Conservation (phyloP, 2,888 invertebrate species). For the Ochropleura leucogaster region DNA sequence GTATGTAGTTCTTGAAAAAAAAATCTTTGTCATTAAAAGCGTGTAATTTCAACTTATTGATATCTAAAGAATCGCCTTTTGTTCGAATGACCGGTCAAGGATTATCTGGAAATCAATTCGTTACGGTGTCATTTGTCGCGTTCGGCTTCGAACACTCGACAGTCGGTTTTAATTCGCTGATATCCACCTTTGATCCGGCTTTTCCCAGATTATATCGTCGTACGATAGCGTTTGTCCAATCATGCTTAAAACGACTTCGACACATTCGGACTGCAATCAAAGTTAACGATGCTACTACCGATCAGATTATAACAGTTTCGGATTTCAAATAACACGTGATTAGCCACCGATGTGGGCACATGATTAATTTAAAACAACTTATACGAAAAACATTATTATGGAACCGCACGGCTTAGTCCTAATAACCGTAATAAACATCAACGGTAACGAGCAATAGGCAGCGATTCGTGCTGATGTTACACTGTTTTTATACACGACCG, state of each 20-base stretch:
- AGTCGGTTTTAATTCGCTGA: constrained; percentile 79
- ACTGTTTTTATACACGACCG: constrained; percentile 90
- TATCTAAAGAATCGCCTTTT: constrained; percentile 46
- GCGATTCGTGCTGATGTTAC: constrained; percentile 90
- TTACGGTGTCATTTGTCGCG: constrained; percentile 78
- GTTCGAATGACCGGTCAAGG: constrained; percentile 66
- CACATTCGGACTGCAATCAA: constrained; percentile 50
- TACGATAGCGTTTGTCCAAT: constrained; percentile 69
- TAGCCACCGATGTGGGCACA: constrained; percentile 58
- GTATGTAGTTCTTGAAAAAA: constrained; percentile 25
- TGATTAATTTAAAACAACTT: constrained; percentile 84
- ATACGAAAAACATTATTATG: constrained; percentile 84
- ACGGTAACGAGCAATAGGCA: constrained; percentile 90
- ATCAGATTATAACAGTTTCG: constrained; percentile 42
- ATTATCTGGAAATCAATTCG: constrained; percentile 78
- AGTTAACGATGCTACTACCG: constrained; percentile 49
- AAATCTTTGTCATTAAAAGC: constrained; percentile 12
- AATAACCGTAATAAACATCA: constrained; percentile 90
- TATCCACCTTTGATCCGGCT: constrained; percentile 77
- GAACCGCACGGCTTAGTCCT: constrained; percentile 87
- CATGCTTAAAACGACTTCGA: constrained; percentile 54
- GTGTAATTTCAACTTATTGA: constrained; percentile 25
- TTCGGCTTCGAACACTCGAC: constrained; percentile 79
- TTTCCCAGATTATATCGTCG: constrained; percentile 79
- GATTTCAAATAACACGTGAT: constrained; percentile 45